phyloP scores from a whole-genome alignment of 1,140 invertebrate species.

The Penaeus chinensis region DNA sequence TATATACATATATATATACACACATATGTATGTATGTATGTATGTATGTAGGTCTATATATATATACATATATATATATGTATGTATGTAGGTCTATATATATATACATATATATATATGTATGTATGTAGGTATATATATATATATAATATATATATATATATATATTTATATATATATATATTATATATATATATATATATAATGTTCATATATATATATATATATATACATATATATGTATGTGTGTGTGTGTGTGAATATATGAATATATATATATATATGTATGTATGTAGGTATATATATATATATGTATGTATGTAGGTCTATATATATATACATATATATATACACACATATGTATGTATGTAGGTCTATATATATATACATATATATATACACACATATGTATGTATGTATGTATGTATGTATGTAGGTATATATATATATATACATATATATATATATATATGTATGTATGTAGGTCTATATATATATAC shows the following conservation, averaged over 20 bases:
- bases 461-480: slow-evolving; percentile 32
- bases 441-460: slow-evolving; percentile 47
- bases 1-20: too few relatives aligned
- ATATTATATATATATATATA: slow-evolving; percentile 12
- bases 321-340: slow-evolving; percentile 40
- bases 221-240: slow-evolving; percentile 38
- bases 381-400: slow-evolving; percentile 52
- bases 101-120: slow-evolving; percentile 32
- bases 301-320: slow-evolving; percentile 29
- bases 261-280: slow-evolving; percentile 31
- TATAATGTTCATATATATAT: slow-evolving; percentile 18
- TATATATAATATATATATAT: slow-evolving; percentile 32
- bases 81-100: slow-evolving; percentile 34
- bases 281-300: slow-evolving; percentile 29
- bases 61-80: slow-evolving; percentile 42
- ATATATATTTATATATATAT: too few relatives aligned
- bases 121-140: slow-evolving; percentile 37
- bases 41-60: background rate
- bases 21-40: too few relatives aligned
- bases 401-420: slow-evolving; percentile 46
- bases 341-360: slow-evolving; percentile 52
- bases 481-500: slow-evolving; percentile 37
- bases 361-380: slow-evolving; percentile 49
- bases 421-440: slow-evolving; percentile 46
- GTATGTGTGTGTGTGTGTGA: slow-evolving; percentile 31